Evolutionary conservation across 2,797 vertebrate genomes (phyloP), one percentile per base, ranked within the genome.

Genomic region (Pangasius macronema): DNA sequence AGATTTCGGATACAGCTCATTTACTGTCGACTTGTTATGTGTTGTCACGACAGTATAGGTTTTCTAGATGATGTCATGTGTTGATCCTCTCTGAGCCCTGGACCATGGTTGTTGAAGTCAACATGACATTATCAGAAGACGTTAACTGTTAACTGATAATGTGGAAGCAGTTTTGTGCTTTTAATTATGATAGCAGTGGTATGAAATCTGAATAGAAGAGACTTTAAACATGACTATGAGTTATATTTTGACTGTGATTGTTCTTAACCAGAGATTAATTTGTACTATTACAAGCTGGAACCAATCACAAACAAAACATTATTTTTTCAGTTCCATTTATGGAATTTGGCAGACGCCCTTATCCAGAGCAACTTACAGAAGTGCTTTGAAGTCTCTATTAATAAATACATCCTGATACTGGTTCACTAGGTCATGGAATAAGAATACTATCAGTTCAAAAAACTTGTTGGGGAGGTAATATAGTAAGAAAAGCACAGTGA

Each of bases 41-140:
- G 70, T 83, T 83, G 81, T 87, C 86, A 83, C 83, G 72, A 61
- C 59, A 61, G 81, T n/a, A 8, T 46, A 55, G 55, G 30, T 36
- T 82, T 75, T 65, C 57, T 83, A 20, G 8, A n/a, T 83, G 55
- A 57, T 36, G 67, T 30, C 16, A 42, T 33, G 5, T 61, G 9
- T 20, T 87, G 70, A 85, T 61, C 7, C 22, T 73, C 30, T 24
- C 22, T 82, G 39, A 86, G 36, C 76, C 5, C 14, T 22, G 5
- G 42, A 49, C 2, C 49, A 14, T 68, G 20, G 1, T n/a, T 85
- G 20, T 79, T 36, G 57, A 67, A 65, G 1, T 79, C 14, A 30
- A 51, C 55, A 85, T 51, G n/a, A 51, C 11, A 27, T 27, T 63
- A 27, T 30, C 49, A 79, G n/a, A 55, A 55, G 33, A 55, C 0